Conservation (phyloP, 2,113 vertebrate species). For the Rhinichthys klamathensis region DNA sequence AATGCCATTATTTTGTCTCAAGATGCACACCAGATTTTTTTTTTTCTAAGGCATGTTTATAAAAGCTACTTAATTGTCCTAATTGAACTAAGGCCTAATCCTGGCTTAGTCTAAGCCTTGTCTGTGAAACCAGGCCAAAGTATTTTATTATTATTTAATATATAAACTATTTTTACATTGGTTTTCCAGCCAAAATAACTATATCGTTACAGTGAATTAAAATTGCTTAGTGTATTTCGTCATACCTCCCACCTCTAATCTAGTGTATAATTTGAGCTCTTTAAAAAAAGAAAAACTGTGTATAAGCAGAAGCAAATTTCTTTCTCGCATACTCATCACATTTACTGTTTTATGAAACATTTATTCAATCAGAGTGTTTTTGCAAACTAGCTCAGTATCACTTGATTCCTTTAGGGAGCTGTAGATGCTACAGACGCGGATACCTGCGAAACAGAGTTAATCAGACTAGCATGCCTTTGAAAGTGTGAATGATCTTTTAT, state of each 20-base stretch:
- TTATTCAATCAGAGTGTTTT: conserved; percentile 21
- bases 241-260: neutral
- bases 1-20: too few species aligned
- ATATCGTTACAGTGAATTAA: neutral
- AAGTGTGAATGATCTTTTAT: neutral
- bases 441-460: conserved; percentile 24
- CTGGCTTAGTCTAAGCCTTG: too few species aligned
- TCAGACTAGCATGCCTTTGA: neutral
- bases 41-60: too few species aligned
- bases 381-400: conserved; percentile 5
- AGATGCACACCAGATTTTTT: too few species aligned
- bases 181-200: neutral
- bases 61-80: too few species aligned
- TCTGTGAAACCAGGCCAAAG: neutral
- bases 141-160: neutral
- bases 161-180: neutral
- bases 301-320: conserved; percentile 4
- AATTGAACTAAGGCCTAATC: too few species aligned
- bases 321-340: neutral
- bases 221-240: neutral
- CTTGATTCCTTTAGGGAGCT: conserved; percentile 26
- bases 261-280: conserved; percentile 2
- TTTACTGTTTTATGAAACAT: conserved; percentile 22
- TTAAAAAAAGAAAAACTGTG: neutral
- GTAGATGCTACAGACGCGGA: neutral